phyloP scores from a whole-genome alignment of 2,888 invertebrate genomes.

The Notodonta ziczac region DNA sequence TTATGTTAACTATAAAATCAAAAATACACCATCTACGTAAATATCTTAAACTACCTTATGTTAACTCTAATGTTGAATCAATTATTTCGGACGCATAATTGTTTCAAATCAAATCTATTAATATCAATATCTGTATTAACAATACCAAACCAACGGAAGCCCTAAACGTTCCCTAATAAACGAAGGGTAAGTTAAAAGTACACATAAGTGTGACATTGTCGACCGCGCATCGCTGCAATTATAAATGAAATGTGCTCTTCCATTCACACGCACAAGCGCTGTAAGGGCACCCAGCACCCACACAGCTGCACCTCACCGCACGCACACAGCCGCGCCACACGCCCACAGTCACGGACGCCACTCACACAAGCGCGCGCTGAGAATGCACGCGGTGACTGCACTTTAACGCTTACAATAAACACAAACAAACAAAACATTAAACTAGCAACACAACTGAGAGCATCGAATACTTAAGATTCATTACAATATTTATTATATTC shows the following conservation, averaged over 20 bases:
- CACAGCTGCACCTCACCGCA: constrained; percentile 52
- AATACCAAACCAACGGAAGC: constrained; percentile 10
- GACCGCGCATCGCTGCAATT: constrained; percentile 82
- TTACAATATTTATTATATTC: constrained; percentile 30
- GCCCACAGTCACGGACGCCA: constrained; percentile 55
- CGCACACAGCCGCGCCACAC: constrained; percentile 63
- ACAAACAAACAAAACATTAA: constrained; percentile 83
- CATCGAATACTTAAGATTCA: constrained; percentile 60
- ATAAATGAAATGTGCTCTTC: constrained; percentile 83
- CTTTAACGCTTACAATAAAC: constrained; percentile 82
- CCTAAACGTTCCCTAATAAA: constrained; percentile 55
- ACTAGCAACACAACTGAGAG: constrained; percentile 65
- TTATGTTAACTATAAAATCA: constrained; percentile 76
- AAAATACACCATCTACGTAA: constrained; percentile 62
- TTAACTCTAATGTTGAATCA: constrained; percentile 4
- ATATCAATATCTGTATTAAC: constrained; percentile 14
- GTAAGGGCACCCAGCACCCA: constrained; percentile 71
- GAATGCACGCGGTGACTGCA: constrained; percentile 85
- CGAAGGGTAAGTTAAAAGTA: constrained; percentile 65
- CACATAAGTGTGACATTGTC: constrained; percentile 75
- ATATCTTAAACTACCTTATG: constrained; percentile 23
- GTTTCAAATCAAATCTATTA: constrained; percentile 11
- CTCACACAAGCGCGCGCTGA: constrained; percentile 68
- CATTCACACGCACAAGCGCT: constrained; percentile 83
- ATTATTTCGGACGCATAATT: not conserved